Conservation (phyloP, 2,888 invertebrate genomes). For the Timandra comae region DNA sequence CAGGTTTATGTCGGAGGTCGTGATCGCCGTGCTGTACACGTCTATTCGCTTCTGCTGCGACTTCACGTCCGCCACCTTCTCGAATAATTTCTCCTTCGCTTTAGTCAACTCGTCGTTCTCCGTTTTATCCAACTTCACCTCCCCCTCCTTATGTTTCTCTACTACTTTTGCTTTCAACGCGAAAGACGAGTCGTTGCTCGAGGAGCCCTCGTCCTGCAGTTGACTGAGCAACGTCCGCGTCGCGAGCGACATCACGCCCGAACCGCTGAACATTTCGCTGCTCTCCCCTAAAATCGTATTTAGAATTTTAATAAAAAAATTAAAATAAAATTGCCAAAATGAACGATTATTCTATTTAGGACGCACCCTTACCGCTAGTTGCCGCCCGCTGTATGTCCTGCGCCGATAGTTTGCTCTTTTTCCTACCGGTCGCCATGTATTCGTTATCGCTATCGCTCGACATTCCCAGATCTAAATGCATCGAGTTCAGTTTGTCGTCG, state of each 20-base stretch:
- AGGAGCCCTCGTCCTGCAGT: slow-evolving; percentile 72
- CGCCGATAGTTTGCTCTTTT: slow-evolving; percentile 47
- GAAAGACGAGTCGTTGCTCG: slow-evolving; percentile 72
- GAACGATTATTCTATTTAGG: slow-evolving; percentile 17
- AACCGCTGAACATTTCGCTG: slow-evolving; percentile 54
- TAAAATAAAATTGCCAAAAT: slow-evolving; percentile 29
- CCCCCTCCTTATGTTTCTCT: slow-evolving; percentile 39
- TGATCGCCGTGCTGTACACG: slow-evolving; percentile 73
- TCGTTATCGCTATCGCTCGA: slow-evolving; percentile 71
- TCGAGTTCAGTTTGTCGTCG: slow-evolving; percentile 63
- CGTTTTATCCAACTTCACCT: slow-evolving; percentile 44
- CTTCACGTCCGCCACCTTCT: slow-evolving; percentile 61
- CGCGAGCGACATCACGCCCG: slow-evolving; percentile 57
- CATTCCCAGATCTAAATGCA: slow-evolving; percentile 69
- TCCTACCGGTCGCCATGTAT: slow-evolving; percentile 51
- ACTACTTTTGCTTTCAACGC: slow-evolving; percentile 49
- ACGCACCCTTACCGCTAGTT: slow-evolving; percentile 50
- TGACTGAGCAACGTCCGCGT: slow-evolving; percentile 70
- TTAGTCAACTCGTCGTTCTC: slow-evolving; percentile 61
- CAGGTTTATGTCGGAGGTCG: slow-evolving; percentile 69
- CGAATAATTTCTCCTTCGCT: slow-evolving; percentile 61
- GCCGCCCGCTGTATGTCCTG: slow-evolving; percentile 49
- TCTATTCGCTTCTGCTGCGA: slow-evolving; percentile 68
- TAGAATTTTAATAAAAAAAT: slow-evolving; percentile 32
- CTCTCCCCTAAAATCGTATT: slow-evolving; percentile 59